phyloP scores from a whole-genome alignment of 2,888 invertebrate genomes.

The Hanleya hanleyi region DNA sequence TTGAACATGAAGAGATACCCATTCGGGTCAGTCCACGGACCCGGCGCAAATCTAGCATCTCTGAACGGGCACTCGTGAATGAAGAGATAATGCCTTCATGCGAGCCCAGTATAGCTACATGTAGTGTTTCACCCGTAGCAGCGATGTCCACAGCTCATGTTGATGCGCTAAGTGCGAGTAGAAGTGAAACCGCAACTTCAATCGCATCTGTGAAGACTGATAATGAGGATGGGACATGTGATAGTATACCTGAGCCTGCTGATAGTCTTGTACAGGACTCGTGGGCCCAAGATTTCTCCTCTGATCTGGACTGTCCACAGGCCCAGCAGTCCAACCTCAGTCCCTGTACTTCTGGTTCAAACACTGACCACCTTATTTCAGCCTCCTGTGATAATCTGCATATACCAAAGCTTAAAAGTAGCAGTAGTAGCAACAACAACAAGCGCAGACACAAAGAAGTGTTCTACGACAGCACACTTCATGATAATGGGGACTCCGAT shows the following conservation, averaged over 20 bases:
- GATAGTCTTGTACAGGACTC: neutral
- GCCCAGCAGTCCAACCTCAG: too few species aligned
- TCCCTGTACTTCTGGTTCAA: too few species aligned
- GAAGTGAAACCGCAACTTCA: neutral
- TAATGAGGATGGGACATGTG: neutral
- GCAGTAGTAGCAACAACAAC: too few species aligned
- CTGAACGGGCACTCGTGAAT: too few species aligned
- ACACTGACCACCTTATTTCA: too few species aligned
- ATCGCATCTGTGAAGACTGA: neutral
- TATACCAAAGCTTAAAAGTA: neutral
- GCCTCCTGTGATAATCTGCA: neutral
- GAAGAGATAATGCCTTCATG: neutral
- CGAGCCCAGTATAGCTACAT: neutral
- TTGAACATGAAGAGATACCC: too few species aligned
- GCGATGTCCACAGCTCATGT: neutral
- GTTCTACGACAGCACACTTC: neutral
- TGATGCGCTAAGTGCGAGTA: neutral
- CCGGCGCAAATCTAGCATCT: neutral
- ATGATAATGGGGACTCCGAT: constrained; percentile 17
- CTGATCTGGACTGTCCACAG: neutral
- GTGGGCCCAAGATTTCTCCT: neutral
- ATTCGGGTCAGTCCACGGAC: neutral
- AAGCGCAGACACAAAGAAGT: neutral
- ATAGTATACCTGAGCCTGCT: neutral
- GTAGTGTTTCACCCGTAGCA: neutral